Evolutionary conservation across 2,113 vertebrate genomes (phyloP), one percentile per base, ranked within the genome.

Genomic region (Perognathus longimembris): DNA sequence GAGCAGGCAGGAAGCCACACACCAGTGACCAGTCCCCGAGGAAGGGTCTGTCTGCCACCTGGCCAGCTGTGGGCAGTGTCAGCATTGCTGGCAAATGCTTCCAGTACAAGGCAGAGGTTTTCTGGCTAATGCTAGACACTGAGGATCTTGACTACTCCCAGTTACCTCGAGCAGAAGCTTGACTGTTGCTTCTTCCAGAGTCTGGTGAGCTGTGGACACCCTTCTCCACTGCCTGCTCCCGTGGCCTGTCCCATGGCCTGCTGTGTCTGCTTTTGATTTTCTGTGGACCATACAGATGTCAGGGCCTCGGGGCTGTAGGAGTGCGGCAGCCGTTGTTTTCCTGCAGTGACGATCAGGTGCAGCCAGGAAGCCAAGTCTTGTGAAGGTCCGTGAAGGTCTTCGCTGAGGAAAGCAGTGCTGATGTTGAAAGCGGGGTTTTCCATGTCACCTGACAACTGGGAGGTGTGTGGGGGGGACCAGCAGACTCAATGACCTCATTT

Each of bases 51-150:
- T 61, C 59, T 26, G 59, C 77, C 30, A 0, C 1, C 0, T 5
- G 66, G 17, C 88, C 85, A 5, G 61, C 57, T 5, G 45, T 38
- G 36, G 28, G 38, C 83, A 66, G 42, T 40, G 0, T 21, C 63
- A 85, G 94, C 87, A 71, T 88, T 64, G 54, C 70, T 73, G 15
- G 63, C 66, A 89, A 84, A 92, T 92, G 71, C 85, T 94, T 79
- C 17, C 0, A 3, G 30, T 77, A 73, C 66, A 96, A 91, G 92
- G 61, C 90, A 63, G 61, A 64, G 66, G 91, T 94, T 97, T 96
- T 78, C 75, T 95, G 50, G 71, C 82, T 96, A 59, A 88, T 75
- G 0, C 79, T 77, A 54, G 70, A 71, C 74, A 85, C 45, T 57
- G 75, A 86, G 81, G 64, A 79, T 81, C 81, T 66, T 0, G 32